Percentiles rank a stretch among this genome's conserved stretches.
phyloP scores from a whole-genome alignment of 2,113 vertebrate species.

The Channa argus region DNA sequence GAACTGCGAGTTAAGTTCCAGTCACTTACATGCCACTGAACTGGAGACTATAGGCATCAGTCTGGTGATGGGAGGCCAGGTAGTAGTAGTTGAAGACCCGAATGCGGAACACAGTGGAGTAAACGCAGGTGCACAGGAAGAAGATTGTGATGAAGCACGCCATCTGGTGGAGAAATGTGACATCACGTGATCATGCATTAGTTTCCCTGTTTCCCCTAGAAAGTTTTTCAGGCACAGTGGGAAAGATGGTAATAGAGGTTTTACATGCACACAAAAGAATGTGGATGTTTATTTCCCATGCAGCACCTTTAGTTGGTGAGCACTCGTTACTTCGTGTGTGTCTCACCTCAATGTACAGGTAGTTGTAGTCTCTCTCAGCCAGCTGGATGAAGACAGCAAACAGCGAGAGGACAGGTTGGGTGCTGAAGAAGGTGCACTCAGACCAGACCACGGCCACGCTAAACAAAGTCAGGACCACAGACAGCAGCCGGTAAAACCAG shows the following conservation, averaged over 20 bases:
- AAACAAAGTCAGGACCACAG: constrained; percentile 88
- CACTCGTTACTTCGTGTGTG: too few relatives aligned
- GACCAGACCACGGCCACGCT: constrained; percentile 97
- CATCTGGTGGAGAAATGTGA: constrained; percentile 84
- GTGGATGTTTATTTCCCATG: too few relatives aligned
- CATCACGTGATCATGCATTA: not conserved
- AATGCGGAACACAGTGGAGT: constrained; percentile 98
- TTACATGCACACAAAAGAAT: too few relatives aligned
- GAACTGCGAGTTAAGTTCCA: not conserved
- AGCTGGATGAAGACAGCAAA: constrained; percentile 98
- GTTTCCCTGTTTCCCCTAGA: too few relatives aligned
- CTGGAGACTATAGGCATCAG: constrained; percentile 97
- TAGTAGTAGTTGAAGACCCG: constrained; percentile 99
- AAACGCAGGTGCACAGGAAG: constrained; percentile 97
- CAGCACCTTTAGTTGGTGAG: too few relatives aligned
- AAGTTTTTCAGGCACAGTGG: too few relatives aligned
- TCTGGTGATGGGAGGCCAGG: constrained; percentile 97
- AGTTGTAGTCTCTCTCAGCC: constrained; percentile 95
- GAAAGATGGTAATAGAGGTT: too few relatives aligned
- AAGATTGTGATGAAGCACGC: constrained; percentile 98
- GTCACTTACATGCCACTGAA: constrained; percentile 96
- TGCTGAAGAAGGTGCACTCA: constrained; percentile 99
- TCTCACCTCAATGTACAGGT: constrained; percentile 96
- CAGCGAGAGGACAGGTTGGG: constrained; percentile 91
- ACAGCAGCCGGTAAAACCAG: constrained; percentile 91